Conservation (phyloP, 1,140 invertebrate species). For the Proctacanthus coquilletti region DNA sequence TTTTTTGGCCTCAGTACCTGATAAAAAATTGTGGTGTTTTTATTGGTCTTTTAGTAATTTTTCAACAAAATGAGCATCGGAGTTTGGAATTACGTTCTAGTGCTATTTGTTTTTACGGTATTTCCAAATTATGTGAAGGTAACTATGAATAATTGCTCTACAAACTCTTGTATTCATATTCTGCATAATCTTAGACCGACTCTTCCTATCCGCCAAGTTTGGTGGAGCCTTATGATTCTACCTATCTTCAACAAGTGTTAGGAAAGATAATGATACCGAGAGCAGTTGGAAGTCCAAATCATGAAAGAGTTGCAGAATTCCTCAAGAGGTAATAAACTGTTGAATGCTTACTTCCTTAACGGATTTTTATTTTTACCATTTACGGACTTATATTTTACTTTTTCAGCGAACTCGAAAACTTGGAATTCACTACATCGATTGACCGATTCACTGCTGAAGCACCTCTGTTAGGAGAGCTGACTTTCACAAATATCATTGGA, state of each 20-base stretch:
- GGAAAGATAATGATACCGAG: constrained; percentile 56
- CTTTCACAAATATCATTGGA: constrained; percentile 72
- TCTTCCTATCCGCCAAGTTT: too few relatives aligned
- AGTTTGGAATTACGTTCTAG: too few relatives aligned
- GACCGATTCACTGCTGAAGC: constrained; percentile 55
- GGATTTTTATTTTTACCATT: background rate
- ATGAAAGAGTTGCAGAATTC: constrained; percentile 53
- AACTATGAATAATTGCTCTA: too few relatives aligned
- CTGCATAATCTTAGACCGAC: too few relatives aligned
- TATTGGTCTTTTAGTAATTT: too few relatives aligned
- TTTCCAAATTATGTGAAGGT: too few relatives aligned
- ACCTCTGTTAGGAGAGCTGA: constrained; percentile 50
- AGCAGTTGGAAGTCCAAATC: constrained; percentile 55
- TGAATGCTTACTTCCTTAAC: background rate
- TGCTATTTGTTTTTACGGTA: too few relatives aligned
- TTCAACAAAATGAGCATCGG: too few relatives aligned
- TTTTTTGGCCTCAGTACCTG: too few relatives aligned
- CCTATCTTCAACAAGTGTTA: constrained; percentile 44
- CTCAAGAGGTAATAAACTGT: constrained; percentile 35
- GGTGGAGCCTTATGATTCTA: too few relatives aligned
- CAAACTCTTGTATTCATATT: too few relatives aligned
- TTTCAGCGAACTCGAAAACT: constrained; percentile 35
- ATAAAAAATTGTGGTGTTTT: too few relatives aligned
- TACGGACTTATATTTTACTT: background rate
- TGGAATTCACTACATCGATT: constrained; percentile 57